Conservation (phyloP, 2,113 vertebrate species). For the Crotalus tigris region DNA sequence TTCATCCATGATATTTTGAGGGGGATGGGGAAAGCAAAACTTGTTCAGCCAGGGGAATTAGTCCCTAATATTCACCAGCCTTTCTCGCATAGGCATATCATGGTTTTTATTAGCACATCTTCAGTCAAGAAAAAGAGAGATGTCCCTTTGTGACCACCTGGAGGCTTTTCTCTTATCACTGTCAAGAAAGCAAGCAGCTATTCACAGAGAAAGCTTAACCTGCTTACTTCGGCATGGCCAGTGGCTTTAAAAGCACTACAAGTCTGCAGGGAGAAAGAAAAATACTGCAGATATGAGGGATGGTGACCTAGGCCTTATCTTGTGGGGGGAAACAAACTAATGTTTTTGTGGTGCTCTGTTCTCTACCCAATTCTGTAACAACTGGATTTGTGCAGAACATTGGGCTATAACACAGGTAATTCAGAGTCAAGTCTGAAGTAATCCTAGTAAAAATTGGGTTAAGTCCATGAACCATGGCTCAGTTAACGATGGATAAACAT, state of each 20-base stretch:
- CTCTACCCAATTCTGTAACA: neutral
- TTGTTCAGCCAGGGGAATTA: neutral
- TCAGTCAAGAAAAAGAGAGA: neutral
- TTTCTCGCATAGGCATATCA: neutral
- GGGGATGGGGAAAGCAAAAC: too few species aligned
- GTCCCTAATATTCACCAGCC: neutral
- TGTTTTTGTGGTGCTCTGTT: neutral
- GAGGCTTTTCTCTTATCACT: neutral
- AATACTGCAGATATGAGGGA: fast-evolving
- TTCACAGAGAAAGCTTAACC: neutral
- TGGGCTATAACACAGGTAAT: neutral
- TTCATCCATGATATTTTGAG: neutral
- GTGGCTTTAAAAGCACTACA: neutral
- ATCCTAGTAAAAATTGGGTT: neutral
- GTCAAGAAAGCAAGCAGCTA: neutral
- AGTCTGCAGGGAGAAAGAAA: neutral
- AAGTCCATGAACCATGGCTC: neutral
- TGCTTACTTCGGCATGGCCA: neutral
- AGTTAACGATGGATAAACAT: neutral
- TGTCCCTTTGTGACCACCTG: neutral
- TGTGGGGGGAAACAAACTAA: too few species aligned
- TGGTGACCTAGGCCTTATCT: neutral
- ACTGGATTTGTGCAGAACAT: neutral
- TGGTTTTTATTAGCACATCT: neutral
- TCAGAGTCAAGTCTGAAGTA: neutral